A percentile compares a stretch with the other conserved stretches of the same genome.
Evolutionary conservation across 30 jellyfish, hydroid and myxozoan species (phyloP).

Genomic region (Sanderia malayensis): DNA sequence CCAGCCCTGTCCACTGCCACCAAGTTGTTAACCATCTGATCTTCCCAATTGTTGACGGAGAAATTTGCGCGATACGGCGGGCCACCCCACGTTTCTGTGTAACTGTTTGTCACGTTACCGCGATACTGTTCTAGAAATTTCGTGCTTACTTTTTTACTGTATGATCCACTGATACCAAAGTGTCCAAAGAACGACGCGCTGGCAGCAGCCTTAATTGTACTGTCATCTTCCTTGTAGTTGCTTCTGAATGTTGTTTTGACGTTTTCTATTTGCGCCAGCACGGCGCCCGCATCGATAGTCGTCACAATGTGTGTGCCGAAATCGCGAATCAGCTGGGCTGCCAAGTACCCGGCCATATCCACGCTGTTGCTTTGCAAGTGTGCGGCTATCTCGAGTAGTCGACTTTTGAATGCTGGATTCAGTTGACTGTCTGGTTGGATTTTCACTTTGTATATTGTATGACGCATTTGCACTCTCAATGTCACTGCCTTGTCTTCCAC

Average conservation of each 20-base stretch:
- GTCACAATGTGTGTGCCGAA: conserved; percentile 77
- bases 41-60: conserved; percentile 58
- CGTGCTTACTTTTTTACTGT: conserved; percentile 24
- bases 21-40: conserved; percentile 36
- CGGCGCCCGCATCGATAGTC: conserved; percentile 76
- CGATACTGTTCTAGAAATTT: conserved; percentile 41
- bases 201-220: conserved; percentile 72
- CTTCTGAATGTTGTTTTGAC: conserved; percentile 49
- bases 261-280: conserved; percentile 49
- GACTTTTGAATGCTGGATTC: conserved; percentile 54
- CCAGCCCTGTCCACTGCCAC: conserved; percentile 79
- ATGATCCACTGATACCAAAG: conserved; percentile 45
- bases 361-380: conserved; percentile 64
- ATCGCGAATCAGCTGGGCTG: conserved; percentile 65
- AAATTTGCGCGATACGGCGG: conserved; percentile 70
- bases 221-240: conserved; percentile 47
- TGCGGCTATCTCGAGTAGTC: conserved; percentile 74
- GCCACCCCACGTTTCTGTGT: conserved; percentile 76
- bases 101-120: conserved; percentile 45
- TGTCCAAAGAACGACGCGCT: conserved; percentile 53
- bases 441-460: conserved; percentile 62
- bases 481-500: conserved; percentile 70
- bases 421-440: conserved; percentile 70
- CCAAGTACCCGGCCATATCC: conserved; percentile 47
- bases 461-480: conserved; percentile 67